Evolutionary conservation across 2,797 vertebrate species (phyloP).

Genomic region (Crenichthys baileyi): DNA sequence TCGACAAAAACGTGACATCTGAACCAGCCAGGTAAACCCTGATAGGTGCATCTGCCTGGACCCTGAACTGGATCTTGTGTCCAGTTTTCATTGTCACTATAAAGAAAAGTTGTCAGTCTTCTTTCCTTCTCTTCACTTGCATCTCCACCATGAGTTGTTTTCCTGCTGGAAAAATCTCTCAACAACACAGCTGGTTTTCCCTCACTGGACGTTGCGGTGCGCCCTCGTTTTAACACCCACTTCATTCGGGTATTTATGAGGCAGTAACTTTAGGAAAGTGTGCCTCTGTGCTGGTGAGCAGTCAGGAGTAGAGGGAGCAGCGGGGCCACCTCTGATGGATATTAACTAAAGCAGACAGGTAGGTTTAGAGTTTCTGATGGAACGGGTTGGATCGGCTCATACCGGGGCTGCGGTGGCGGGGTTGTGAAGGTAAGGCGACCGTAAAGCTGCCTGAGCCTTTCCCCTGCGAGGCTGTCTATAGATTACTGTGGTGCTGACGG

Average conservation of each 20-base stretch:
- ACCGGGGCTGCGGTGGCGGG: slow-evolving; percentile 11
- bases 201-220: slow-evolving; percentile 54
- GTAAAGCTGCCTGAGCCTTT: slow-evolving; percentile 41
- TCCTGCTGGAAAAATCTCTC: slow-evolving; percentile 39
- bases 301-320: slow-evolving; percentile 27
- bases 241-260: slow-evolving; percentile 74
- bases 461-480: slow-evolving; percentile 35
- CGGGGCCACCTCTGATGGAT: slow-evolving; percentile 46
- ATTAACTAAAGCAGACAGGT: slow-evolving; percentile 56
- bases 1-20: too few species aligned
- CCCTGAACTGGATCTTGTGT: background rate
- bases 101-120: slow-evolving; percentile 12
- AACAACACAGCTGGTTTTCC: slow-evolving; percentile 46
- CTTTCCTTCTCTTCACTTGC: slow-evolving; percentile 12
- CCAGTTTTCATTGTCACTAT: slow-evolving; percentile 3
- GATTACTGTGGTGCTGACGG: slow-evolving; percentile 61
- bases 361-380: slow-evolving; percentile 54
- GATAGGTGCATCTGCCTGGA: too few species aligned
- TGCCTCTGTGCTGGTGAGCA: slow-evolving; percentile 35
- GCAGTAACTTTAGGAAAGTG: slow-evolving; percentile 56
- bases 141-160: slow-evolving; percentile 6
- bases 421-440: slow-evolving; percentile 25
- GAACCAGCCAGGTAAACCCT: too few species aligned
- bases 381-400: slow-evolving; percentile 52
- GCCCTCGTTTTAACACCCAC: slow-evolving; percentile 70